Evolutionary conservation across 2,113 vertebrate genomes (phyloP), one percentile per base, ranked within the genome.

Genomic region (Polyodon spathula): DNA sequence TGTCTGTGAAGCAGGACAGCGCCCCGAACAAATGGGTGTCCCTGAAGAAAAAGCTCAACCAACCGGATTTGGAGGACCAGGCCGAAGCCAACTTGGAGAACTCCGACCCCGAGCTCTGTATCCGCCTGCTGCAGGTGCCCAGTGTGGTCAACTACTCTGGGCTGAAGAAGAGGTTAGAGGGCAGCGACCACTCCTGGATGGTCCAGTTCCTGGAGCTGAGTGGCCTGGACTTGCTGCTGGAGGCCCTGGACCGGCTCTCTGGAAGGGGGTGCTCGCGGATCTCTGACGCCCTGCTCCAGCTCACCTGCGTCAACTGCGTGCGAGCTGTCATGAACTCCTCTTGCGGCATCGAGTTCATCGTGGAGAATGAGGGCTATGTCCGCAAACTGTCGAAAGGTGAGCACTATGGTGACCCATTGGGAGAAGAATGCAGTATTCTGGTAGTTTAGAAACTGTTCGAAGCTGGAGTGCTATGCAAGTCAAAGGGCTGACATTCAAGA

Each of bases 121-220:
- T 94, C 75, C 86, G 93, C 15, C 89, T 97, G 65, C 88, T 99
- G 37, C 95, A 98, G 63, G 84, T 97, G 56, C 96, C 96, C 1
- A 93, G 91, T 0, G 93, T 97, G 65, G 91, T 95, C 66, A 99
- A 99, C 84, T 99, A 98, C 77, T 94, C 95, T 0, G 96, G 94
- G 11, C 84, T 99, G 73, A 96, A 85, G 78, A 92, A 94, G 42
- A 86, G 94, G 0, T 84, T 99, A 79, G 94, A 97, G 72, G 86
- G 84, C 75, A 96, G 94, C 0, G 88, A 95, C 0, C 85, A 91
- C 50, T 37, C 72, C 74, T 99, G 96, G 96, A 97, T 99, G 94
- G 86, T 94, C 5, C 94, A 97, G 79, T 99, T 99, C 76, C 76
- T 99, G 81, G 96, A 97, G 76, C 86, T 97, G 56, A 90, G 89